Conservation (phyloP, 2,113 vertebrate genomes). For the Scopus umbretta region DNA sequence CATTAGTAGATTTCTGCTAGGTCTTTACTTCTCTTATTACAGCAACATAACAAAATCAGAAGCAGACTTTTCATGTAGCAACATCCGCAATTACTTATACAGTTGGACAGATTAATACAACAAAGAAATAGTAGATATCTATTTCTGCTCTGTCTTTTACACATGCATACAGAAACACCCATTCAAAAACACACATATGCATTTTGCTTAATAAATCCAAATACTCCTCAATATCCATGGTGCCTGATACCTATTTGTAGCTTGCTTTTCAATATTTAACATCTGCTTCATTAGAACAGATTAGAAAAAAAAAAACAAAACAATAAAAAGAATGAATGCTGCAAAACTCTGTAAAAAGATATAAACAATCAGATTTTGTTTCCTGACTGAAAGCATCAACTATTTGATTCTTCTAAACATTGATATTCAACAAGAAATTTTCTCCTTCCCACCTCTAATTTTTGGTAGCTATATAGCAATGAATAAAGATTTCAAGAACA, state of each 20-base stretch:
- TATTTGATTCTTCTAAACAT: background rate
- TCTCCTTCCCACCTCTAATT: background rate
- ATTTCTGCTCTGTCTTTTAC: background rate
- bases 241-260: background rate
- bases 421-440: background rate
- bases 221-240: background rate
- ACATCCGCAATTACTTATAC: background rate
- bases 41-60: conserved; percentile 7
- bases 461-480: background rate
- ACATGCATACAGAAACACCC: background rate
- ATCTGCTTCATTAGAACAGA: background rate
- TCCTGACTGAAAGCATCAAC: background rate
- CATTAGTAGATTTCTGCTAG: background rate
- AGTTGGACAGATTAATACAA: background rate
- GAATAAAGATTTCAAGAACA: background rate
- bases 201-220: background rate
- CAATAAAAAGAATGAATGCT: background rate
- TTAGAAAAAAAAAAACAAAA: background rate
- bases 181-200: background rate
- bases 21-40: background rate
- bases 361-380: background rate
- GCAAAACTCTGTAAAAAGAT: background rate
- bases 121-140: background rate
- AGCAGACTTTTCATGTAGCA: conserved; percentile 1
- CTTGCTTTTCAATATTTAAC: background rate